phyloP scores from a whole-genome alignment of 30 jellyfish, hydroid and myxozoan species.

The Clytia hemisphaerica region DNA sequence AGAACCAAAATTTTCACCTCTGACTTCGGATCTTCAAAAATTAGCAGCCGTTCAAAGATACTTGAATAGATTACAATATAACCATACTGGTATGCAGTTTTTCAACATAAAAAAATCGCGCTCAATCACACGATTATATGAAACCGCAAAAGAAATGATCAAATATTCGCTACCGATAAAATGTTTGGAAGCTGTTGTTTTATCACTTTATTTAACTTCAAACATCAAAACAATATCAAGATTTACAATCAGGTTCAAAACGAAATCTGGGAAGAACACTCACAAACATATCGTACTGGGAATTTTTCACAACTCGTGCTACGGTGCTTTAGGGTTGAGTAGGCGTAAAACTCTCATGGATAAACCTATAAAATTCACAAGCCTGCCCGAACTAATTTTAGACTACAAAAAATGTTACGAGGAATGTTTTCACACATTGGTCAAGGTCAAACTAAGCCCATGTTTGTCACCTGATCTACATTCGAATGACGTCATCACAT shows the following conservation, averaged over 20 bases:
- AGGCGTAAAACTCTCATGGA: constrained; percentile 66
- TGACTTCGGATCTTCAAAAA: neutral
- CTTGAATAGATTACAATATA: constrained; percentile 63
- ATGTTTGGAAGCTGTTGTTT: constrained; percentile 81
- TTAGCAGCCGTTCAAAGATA: constrained; percentile 41
- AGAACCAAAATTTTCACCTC: no score
- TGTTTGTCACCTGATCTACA: constrained; percentile 52
- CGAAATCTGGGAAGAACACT: constrained; percentile 40
- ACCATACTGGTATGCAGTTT: constrained; percentile 81
- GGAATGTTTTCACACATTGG: constrained; percentile 53
- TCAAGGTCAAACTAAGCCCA: constrained; percentile 56
- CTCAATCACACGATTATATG: constrained; percentile 71
- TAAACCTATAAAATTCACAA: constrained; percentile 50
- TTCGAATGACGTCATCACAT: constrained; percentile 52
- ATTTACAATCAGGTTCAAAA: constrained; percentile 69
- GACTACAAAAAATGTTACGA: constrained; percentile 51
- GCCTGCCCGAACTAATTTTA: constrained; percentile 42
- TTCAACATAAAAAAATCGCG: constrained; percentile 66
- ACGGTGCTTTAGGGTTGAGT: constrained; percentile 91
- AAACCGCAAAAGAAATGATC: constrained; percentile 74
- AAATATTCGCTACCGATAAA: constrained; percentile 72
- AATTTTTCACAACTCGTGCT: constrained; percentile 20
- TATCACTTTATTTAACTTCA: constrained; percentile 60
- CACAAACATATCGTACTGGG: constrained; percentile 94
- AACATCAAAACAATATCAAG: constrained; percentile 47